Base-by-base conservation (phyloP, 2,888 invertebrate genomes). In the Sepioteuthis lessoniana region DNA sequence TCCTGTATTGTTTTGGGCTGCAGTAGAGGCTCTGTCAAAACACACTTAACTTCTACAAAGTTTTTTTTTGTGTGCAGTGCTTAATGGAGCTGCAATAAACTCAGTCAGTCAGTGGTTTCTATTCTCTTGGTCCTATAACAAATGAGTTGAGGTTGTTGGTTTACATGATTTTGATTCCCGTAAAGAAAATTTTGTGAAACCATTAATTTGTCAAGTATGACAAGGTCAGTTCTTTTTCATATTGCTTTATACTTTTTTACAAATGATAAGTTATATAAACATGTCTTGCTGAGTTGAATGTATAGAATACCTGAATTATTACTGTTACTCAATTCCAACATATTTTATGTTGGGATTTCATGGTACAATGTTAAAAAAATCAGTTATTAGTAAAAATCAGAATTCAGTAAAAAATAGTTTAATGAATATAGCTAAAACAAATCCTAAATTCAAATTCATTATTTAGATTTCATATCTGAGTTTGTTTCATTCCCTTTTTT, bases 181-280 rank as follows among this genome's bases (percentile, higher is more conserved):
- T 25, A 76, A 76, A 76, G 35, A 76, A 76, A 76, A 76, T 76
- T 76, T 76, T 35, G 16, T 76, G 76, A 35, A 76, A 76, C 76
- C n/a, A 35, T 76, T 76, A 76, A 76, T 76, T 76, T 76, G 76
- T 35, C 76, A 76, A 76, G n/a, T 76, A 35, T 76, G 76, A 76
- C 76, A 76, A 76, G 76, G 76, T 76, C 76, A 76, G 76, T 76
- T 76, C n/a, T n/a, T 76, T 76, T 76, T 76, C 76, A 76, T 76
- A n/a, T 76, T 76, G n/a, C n/a, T 76, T 76, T 16, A 76, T 76
- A n/a, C n/a, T 76, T 76, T 76, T n/a, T 76, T 31, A n/a, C 0
- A 76, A 76, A 13, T 35, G n/a, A 76, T 76, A n/a, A n/a, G 76
- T 76, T 76, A 76, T n/a, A n/a, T n/a, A 55, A 55, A 76, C n/a